phyloP scores from a whole-genome alignment of 2,797 vertebrate species.

The Australoheros facetus region DNA sequence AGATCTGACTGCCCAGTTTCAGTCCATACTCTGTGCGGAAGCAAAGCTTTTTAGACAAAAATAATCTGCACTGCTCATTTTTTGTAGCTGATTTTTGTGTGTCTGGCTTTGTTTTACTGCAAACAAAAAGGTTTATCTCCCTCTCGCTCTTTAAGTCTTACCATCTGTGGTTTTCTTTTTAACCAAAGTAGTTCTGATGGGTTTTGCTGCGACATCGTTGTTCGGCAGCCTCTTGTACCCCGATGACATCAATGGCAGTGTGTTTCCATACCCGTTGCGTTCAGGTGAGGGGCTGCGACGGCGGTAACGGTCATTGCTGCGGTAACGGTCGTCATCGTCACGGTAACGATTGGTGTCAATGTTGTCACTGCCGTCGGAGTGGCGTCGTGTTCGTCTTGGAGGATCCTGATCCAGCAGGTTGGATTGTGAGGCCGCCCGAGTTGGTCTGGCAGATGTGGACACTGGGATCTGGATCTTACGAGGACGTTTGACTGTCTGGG shows the following conservation, averaged over 20 bases:
- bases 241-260: conserved; percentile 82
- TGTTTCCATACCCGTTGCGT: conserved; percentile 69
- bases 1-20: conserved; percentile 97
- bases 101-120: background rate
- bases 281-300: conserved; percentile 68
- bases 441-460: conserved; percentile 69
- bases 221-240: conserved; percentile 89
- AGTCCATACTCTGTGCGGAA: conserved; percentile 90
- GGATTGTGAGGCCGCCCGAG: conserved; percentile 76
- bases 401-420: conserved; percentile 76
- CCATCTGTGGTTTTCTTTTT: conserved; percentile 88
- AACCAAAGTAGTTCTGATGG: conserved; percentile 86
- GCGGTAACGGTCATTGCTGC: conserved; percentile 45
- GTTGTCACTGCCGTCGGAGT: conserved; percentile 86
- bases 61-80: no score
- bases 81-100: background rate
- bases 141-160: conserved; percentile 66
- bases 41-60: background rate
- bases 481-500: conserved; percentile 90
- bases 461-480: conserved; percentile 86
- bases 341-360: conserved; percentile 56
- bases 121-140: background rate
- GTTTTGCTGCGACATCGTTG: conserved; percentile 78
- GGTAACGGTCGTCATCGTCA: background rate
- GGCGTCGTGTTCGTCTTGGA: conserved; percentile 54